Conservation (phyloP, 2,797 vertebrate genomes). For the Chaetophractus vellerosus region DNA sequence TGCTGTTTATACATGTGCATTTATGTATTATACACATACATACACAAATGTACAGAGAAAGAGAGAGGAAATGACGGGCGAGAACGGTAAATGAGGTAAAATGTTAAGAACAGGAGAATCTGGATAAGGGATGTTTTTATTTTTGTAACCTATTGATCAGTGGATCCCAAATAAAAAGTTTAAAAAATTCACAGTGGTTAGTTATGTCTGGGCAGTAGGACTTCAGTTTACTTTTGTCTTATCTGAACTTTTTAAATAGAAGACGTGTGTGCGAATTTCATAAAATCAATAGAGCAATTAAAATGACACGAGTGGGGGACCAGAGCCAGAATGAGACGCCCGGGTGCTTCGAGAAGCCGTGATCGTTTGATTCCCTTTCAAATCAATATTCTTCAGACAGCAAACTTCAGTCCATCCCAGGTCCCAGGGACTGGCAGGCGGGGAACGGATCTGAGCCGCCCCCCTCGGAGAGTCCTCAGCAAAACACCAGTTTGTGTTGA, state of each 20-base stretch:
- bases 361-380: neutral
- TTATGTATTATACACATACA: neutral
- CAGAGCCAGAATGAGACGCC: neutral
- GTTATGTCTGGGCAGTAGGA: neutral
- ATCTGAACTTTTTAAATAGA: neutral
- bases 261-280: neutral
- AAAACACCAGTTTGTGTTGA: neutral
- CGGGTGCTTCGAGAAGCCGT: neutral
- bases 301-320: neutral
- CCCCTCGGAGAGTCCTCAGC: neutral
- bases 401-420: neutral
- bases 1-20: neutral
- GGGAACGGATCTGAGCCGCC: no score
- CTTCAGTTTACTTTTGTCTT: neutral
- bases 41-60: neutral
- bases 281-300: neutral
- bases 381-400: neutral
- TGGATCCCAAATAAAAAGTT: conserved; percentile 22
- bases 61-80: neutral
- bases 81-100: neutral
- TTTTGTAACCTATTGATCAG: conserved; percentile 15
- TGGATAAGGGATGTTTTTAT: neutral
- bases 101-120: neutral
- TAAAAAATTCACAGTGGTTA: neutral
- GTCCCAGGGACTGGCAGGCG: no score